These are phyloP conservation scores for Smutsia gigantea DNA, from an alignment of 2,797 vertebrate genomes.

Conservation along the genomic window DNA sequence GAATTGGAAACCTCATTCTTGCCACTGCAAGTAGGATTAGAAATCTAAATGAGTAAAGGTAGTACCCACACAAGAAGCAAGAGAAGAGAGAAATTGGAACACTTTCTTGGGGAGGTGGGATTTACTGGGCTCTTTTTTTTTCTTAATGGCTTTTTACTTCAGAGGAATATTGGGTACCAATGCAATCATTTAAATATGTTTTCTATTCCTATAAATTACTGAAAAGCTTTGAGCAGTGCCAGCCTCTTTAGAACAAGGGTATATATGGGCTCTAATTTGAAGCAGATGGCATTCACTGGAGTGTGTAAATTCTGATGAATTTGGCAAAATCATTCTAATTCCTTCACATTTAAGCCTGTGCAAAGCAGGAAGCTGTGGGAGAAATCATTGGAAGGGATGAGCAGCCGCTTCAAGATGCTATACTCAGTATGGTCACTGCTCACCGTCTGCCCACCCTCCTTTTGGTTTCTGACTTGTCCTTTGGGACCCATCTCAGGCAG, in stretches of 20 bases:
- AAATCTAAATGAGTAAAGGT: neutral
- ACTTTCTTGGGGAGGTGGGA: neutral
- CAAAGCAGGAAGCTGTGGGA: neutral
- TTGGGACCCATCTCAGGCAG: neutral
- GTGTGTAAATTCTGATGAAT: neutral
- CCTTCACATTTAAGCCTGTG: neutral
- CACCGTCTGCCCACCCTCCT: neutral
- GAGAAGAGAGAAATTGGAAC: neutral
- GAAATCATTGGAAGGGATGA: neutral
- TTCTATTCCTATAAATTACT: neutral
- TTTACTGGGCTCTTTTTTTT: neutral
- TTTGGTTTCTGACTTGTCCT: neutral
- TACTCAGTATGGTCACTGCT: neutral
- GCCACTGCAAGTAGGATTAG: neutral
- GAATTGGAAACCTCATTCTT: neutral
- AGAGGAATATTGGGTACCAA: neutral
- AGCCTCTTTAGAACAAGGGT: neutral
- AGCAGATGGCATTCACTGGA: neutral
- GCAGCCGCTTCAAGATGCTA: neutral
- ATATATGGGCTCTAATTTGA: neutral
- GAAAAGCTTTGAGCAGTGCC: neutral
- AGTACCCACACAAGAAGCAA: neutral
- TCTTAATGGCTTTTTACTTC: neutral
- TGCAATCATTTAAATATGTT: conserved; percentile 17
- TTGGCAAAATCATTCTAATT: conserved; percentile 12